A percentile compares a stretch with the other conserved stretches of the same genome.
phyloP scores from a whole-genome alignment of 2,797 vertebrate species.

The Phoebastria nigripes region DNA sequence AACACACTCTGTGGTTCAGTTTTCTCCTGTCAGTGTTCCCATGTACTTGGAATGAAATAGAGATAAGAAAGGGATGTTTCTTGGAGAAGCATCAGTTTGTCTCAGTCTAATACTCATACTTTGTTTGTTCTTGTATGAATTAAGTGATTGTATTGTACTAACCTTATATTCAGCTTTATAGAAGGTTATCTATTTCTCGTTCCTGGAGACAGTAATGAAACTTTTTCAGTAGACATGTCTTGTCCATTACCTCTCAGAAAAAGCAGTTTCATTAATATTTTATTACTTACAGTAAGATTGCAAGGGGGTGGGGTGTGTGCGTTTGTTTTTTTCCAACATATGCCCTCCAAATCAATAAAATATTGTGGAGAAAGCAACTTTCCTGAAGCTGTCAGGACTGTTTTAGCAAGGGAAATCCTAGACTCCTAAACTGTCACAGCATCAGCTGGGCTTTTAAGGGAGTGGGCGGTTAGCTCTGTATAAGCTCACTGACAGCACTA shows the following conservation, averaged over 20 bases:
- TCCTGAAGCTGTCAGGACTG: not conserved
- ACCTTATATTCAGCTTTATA: not conserved
- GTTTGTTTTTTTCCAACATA: not conserved
- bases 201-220: not conserved
- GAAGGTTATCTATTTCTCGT: not conserved
- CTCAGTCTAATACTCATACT: not conserved
- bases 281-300: not conserved
- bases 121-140: not conserved
- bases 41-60: not conserved
- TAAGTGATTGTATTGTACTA: not conserved
- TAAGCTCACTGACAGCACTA: not conserved
- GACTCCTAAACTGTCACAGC: not conserved
- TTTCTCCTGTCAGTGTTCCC: not conserved
- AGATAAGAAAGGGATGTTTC: not conserved
- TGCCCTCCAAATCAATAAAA: conserved; percentile 42
- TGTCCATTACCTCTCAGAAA: not conserved
- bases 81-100: not conserved
- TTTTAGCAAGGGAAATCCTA: not conserved
- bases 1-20: not conserved
- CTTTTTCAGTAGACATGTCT: not conserved
- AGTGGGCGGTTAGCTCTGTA: not conserved
- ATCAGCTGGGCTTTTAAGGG: not conserved
- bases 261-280: conserved; percentile 18
- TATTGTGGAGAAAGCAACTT: not conserved
- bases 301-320: not conserved